Evolutionary conservation across 1,140 invertebrate genomes (phyloP), one percentile per base, ranked within the genome.

Genomic region (Bombus affinis): DNA sequence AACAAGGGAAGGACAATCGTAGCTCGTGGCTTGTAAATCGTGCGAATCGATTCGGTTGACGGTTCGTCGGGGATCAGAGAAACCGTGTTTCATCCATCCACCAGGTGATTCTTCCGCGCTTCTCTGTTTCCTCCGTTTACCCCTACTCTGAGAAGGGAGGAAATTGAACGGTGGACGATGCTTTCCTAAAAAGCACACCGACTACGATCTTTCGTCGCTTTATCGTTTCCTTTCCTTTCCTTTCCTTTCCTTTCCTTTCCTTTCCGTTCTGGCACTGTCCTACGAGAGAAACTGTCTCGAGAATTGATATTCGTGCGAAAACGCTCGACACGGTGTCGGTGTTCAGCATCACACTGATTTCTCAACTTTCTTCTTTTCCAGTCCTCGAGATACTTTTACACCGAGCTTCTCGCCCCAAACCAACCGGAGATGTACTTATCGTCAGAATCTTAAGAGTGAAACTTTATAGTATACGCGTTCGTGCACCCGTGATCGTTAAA

Each of bases 41-140:
- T 47, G 76, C 47, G 68, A 72, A 85, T 80, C 83, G 83, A 85
- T 85, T 85, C 42, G 22, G 15, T 39, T 15, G 65, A 32, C 81
- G 32, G 42, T 74, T 65, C 66, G 76, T 53, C 83, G 10, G 9
- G 22, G 28, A 62, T 47, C 39, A 3, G 42, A 53, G 68, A 35
- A 57, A 32, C 6, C 75, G 76, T 68, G 39, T 42, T 77, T 57
- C 18, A 22, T 25, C 35, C 35, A 44, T 25, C 42, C 42, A 18
- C 22, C 81, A 83, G 81, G 81, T 83, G 81, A 83, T 83, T 70
- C 37, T 57, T 53, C 65, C 6, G n/a, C 8, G 13, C 22, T 35
- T 81, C 13, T n/a, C 10, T 35, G 3, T 75, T 28, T 44, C 3
- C 5, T 9, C 9, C 22, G n/a, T 42, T 73, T 44, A 42, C 15